Percentiles rank a stretch among this genome's conserved stretches.
These are phyloP conservation scores for Hyles euphorbiae DNA, from an alignment of 1,140 invertebrate genomes.

Conservation along the genomic window DNA sequence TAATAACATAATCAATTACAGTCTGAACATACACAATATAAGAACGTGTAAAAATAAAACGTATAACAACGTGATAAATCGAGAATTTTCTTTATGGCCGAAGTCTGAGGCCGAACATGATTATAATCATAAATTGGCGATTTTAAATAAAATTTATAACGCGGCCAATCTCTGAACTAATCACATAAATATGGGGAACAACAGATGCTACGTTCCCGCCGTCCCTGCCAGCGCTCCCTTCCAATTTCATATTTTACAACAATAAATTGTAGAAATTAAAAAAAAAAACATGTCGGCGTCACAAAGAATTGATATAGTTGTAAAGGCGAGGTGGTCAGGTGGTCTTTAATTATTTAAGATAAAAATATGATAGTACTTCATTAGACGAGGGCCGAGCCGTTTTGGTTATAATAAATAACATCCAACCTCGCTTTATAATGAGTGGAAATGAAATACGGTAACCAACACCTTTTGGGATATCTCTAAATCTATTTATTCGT, in stretches of 20 bases:
- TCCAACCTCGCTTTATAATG: slow-evolving; percentile 26
- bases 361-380: slow-evolving; percentile 67
- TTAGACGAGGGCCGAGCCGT: slow-evolving; percentile 44
- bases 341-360: slow-evolving; percentile 68
- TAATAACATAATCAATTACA: too few relatives aligned
- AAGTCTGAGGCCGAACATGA: slow-evolving; percentile 20
- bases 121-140: slow-evolving; percentile 65
- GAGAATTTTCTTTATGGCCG: slow-evolving; percentile 16
- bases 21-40: too few relatives aligned
- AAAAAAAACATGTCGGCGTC: slow-evolving; percentile 56
- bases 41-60: slow-evolving; percentile 1
- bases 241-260: slow-evolving; percentile 57
- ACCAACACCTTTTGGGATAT: slow-evolving; percentile 14
- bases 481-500: slow-evolving; percentile 2
- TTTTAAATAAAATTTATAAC: slow-evolving; percentile 61
- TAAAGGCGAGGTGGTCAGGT: slow-evolving; percentile 52
- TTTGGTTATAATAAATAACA: slow-evolving; percentile 54
- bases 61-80: slow-evolving; percentile 11
- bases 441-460: slow-evolving; percentile 25
- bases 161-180: slow-evolving; percentile 55
- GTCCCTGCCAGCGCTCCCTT: slow-evolving; percentile 14
- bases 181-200: slow-evolving; percentile 66
- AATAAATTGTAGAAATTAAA: slow-evolving; percentile 57
- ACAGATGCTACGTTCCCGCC: slow-evolving; percentile 52
- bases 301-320: slow-evolving; percentile 62